Conservation (phyloP, 2,797 vertebrate genomes). For the Protosalanx chinensis region DNA sequence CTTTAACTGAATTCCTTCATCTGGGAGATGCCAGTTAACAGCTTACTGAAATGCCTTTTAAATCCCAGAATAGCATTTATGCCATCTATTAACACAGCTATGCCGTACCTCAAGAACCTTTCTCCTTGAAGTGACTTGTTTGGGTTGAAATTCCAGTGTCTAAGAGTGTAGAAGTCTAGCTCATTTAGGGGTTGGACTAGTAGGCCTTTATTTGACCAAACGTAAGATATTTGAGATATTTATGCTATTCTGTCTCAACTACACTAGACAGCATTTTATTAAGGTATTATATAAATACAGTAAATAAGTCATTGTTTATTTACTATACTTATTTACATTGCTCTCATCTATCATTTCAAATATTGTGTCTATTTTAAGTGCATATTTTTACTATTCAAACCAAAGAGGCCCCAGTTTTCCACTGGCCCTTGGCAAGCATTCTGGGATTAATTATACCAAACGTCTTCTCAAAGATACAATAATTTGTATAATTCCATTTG, state of each 20-base stretch:
- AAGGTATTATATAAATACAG: no score
- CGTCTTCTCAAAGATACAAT: neutral
- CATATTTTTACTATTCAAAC: neutral
- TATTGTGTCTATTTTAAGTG: neutral
- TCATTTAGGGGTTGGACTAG: neutral
- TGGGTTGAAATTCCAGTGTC: neutral
- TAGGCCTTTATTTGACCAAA: neutral
- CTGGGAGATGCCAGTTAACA: conserved; percentile 55
- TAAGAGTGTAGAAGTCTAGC: neutral
- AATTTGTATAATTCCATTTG: neutral
- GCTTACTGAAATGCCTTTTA: conserved; percentile 40
- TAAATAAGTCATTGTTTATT: no score
- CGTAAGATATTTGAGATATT: no score
- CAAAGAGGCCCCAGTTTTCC: no score
- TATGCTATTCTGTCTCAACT: no score
- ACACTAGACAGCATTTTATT: no score
- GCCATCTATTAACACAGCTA: conserved; percentile 43
- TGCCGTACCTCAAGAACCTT: neutral
- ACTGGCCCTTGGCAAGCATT: no score
- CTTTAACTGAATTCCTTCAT: conserved; percentile 45
- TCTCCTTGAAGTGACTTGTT: conserved; percentile 7
- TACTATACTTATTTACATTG: no score
- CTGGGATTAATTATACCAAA: neutral
- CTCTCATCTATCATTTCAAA: no score
- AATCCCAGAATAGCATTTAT: conserved; percentile 38